Base-by-base conservation (phyloP, 64 coral and sea anemone species). In the Dendronephthya gigantea region DNA sequence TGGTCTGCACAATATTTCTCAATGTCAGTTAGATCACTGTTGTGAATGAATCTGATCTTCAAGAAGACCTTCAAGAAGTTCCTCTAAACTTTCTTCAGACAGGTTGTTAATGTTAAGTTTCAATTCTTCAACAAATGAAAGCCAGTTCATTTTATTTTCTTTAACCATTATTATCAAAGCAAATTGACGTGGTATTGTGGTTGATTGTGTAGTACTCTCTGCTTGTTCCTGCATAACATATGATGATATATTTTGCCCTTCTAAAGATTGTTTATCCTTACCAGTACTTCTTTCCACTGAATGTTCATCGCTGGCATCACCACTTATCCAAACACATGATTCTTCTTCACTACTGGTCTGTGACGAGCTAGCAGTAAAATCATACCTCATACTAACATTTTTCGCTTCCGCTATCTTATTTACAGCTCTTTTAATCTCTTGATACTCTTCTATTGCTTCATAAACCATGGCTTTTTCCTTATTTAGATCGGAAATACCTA, bases 391-490 rank as follows among this genome's bases (percentile, higher is more conserved):
- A 35, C 72, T 79, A 7, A 79, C 12, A 79, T 12, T 29, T 39
- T 79, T 79, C 10, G 72, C 72, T 34, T 79, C 9, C 36, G 72
- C 72, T 33, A 79, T 34, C 29, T 79, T 34, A 27, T 90, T 49
- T 7, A 90, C 88, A 1, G 88, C 88, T 62, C 43, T 12, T 35
- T 82, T 84, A 35, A 90, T 90, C 15, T 90, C 49, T 29, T 19
- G 35, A 40, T 90, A 90, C 27, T 90, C 82, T 45, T 90, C 50
- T 29, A 90, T 35, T 65, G 88, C 88, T 34, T 90, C 32, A 74
- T 82, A 68, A 1, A 90, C 82, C 45, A 40, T 39, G 45, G 15
- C 82, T 32, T 82, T 90, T 68, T 84, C 88, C 34, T 47, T 84
- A 69, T 31, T 31, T 27, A 84, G 23, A 84, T 89, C 52, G 34